Percentiles rank a stretch among this genome's conserved stretches.
These are phyloP conservation scores for Apogon hyalosoma DNA, from an alignment of 2,797 vertebrate genomes.

Conservation along the genomic window DNA sequence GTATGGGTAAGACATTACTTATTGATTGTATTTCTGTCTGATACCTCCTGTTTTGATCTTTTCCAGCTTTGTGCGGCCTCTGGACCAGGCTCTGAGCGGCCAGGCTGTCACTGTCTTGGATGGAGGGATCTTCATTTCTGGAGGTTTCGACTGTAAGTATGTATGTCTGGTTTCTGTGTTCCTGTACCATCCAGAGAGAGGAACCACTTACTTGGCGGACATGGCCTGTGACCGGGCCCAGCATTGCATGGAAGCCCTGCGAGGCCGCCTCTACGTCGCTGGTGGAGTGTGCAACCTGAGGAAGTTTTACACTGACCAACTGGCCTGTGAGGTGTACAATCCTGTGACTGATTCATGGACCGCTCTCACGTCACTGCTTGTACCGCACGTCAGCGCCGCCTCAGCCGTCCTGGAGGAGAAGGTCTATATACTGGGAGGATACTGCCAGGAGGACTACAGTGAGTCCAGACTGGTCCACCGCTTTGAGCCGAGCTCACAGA, in stretches of 20 bases:
- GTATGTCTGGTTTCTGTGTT: conserved; percentile 80
- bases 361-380: conserved; percentile 56
- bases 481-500: conserved; percentile 68
- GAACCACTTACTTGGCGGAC: conserved; percentile 73
- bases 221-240: conserved; percentile 81
- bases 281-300: conserved; percentile 80
- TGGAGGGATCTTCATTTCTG: conserved; percentile 81
- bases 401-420: conserved; percentile 81
- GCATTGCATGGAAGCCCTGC: conserved; percentile 84
- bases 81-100: conserved; percentile 81
- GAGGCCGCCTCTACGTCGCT: conserved; percentile 70
- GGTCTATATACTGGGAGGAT: conserved; percentile 84
- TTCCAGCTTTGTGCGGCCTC: conserved; percentile 70
- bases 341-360: conserved; percentile 70
- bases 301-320: conserved; percentile 81
- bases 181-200: conserved; percentile 79
- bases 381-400: conserved; percentile 81
- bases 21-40: not conserved
- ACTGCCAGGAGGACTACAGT: conserved; percentile 82
- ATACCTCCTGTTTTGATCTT: not conserved
- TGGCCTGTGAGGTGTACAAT: conserved; percentile 80
- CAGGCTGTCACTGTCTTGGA: conserved; percentile 63
- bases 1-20: not conserved
- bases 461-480: conserved; percentile 82
- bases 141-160: conserved; percentile 82